Conservation (phyloP, 2,888 invertebrate genomes). For the Chalcis sispes region DNA sequence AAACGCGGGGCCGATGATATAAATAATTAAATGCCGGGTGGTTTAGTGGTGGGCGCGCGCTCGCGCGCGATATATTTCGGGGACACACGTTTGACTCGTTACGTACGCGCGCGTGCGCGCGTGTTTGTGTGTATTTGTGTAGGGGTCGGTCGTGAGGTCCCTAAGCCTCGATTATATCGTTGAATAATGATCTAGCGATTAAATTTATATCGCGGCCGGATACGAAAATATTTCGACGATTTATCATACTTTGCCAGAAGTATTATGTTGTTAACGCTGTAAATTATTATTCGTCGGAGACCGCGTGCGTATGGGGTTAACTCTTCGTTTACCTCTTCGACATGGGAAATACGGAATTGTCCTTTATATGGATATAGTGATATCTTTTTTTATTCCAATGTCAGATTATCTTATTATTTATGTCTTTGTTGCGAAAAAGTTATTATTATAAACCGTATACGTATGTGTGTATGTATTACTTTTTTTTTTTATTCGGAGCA, state of each 20-base stretch:
- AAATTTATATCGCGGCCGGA: conserved; percentile 41
- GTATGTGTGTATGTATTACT: not conserved
- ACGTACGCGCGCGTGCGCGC: conserved; percentile 13
- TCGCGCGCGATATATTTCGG: conserved; percentile 52
- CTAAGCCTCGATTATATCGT: conserved; percentile 54
- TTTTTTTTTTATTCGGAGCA: too few relatives aligned
- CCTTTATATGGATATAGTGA: too few relatives aligned
- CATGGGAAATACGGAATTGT: too few relatives aligned
- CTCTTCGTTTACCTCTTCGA: not conserved
- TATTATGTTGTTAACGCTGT: conserved; percentile 53
- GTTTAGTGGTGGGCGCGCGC: conserved; percentile 19
- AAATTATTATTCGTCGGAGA: conserved; percentile 45
- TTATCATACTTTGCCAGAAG: conserved; percentile 54
- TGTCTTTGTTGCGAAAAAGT: too few relatives aligned
- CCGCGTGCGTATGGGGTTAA: not conserved
- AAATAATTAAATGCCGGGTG: conserved; percentile 53
- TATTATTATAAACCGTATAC: too few relatives aligned
- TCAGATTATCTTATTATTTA: too few relatives aligned
- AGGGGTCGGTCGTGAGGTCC: conserved; percentile 33
- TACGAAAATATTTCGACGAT: conserved; percentile 27
- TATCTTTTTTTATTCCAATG: too few relatives aligned
- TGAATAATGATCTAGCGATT: conserved; percentile 56
- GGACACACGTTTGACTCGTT: conserved; percentile 30
- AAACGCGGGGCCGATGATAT: conserved; percentile 41
- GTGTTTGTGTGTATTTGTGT: conserved; percentile 39